Evolutionary conservation across 2,113 vertebrate species (phyloP), one percentile per base, ranked within the genome.

Genomic region (Stictonetta naevosa): DNA sequence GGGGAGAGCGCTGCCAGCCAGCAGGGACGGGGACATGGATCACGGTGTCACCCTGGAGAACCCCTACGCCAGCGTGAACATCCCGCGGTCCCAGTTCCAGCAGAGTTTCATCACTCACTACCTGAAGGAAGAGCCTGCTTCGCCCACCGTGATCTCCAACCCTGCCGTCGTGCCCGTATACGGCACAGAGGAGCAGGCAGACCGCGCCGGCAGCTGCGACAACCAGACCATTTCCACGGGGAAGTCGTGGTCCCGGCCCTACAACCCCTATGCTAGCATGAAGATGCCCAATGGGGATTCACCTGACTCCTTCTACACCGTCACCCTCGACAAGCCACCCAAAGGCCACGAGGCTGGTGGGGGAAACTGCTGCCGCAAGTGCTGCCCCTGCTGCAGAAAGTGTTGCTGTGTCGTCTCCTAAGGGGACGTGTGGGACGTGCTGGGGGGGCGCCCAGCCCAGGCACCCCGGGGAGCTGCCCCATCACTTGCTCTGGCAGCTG

Each of bases 61-160:
- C 84, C 98, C 98, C 1, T 99, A 98, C 0, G 95, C 98, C 68
- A 97, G 97, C 0, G 88, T 99, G 81, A 97, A 88, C 96, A 98
- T 99, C 87, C 98, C 98, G 0, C 97, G 97, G 26, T 98, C 98
- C 4, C 98, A 98, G 73, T 97, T 99, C 73, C 96, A 97, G 88
- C 97, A 97, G 19, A 95, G 96, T 92, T 97, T 98, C 83, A 87
- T 97, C 67, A 95, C 97, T 42, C 95, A n/a, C 10, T 95, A 97
- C 75, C 85, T 98, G 93, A 86, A 93, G 8, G 97, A 96, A 0
- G 95, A 98, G 88, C 93, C 79, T 34, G 73, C 91, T 38, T 76
- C 83, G 4, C 97, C 97, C 87, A 94, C 91, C 0, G 5, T 98
- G 73, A 97, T 98, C 1, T 40, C 93, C 77, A 98, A 98, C 92